These are phyloP conservation scores for Danio choprae DNA, from an alignment of 2,797 vertebrate species.

Conservation along the genomic window DNA sequence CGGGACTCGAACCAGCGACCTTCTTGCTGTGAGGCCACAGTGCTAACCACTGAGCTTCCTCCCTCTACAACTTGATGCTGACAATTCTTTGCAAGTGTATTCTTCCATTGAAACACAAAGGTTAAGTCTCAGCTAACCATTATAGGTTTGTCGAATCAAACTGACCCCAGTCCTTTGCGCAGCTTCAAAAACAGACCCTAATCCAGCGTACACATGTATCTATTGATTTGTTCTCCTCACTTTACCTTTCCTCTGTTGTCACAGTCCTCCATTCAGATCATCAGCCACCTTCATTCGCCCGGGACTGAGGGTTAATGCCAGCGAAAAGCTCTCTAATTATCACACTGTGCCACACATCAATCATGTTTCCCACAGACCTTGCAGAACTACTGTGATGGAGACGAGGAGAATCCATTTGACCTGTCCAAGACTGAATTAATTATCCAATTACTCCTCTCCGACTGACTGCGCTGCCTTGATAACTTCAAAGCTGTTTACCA, in stretches of 20 bases:
- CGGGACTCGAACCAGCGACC: too few relatives aligned
- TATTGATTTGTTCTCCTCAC: constrained; percentile 17
- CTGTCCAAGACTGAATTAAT: constrained; percentile 79
- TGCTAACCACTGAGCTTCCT: too few relatives aligned
- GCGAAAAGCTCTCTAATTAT: constrained; percentile 65
- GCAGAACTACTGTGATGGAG: constrained; percentile 61
- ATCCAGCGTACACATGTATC: constrained; percentile 1
- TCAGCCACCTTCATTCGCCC: constrained; percentile 44
- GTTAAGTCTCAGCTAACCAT: background rate
- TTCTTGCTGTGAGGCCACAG: too few relatives aligned
- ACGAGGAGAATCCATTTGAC: constrained; percentile 75
- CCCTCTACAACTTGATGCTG: too few relatives aligned
- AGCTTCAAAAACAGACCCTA: background rate
- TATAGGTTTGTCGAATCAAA: background rate
- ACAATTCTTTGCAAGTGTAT: too few relatives aligned
- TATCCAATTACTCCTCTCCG: constrained; percentile 79
- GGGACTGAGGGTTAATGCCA: constrained; percentile 27
- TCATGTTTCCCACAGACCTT: constrained; percentile 69
- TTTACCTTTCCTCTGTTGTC: constrained; percentile 37
- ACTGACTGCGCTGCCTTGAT: constrained; percentile 77
- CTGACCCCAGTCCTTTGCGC: background rate
- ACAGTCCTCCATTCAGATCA: constrained; percentile 41
- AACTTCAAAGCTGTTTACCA: constrained; percentile 77
- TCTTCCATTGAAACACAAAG: too few relatives aligned
- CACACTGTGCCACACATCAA: constrained; percentile 71